Evolutionary conservation across 2,888 invertebrate species (phyloP), one percentile per base, ranked within the genome.

Genomic region (Drosophila tanythrix): DNA sequence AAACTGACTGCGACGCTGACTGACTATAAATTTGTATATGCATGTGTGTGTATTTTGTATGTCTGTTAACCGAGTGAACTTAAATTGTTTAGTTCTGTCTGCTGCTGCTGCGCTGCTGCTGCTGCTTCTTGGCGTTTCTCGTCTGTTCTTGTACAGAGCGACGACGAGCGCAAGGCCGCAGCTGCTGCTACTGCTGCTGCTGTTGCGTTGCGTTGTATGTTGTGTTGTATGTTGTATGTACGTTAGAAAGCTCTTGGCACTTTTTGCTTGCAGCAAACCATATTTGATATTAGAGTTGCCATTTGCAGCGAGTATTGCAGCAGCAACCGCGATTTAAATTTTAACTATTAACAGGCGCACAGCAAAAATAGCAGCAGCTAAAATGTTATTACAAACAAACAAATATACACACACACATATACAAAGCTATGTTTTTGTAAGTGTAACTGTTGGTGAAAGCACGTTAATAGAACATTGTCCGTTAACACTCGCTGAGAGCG

Each of bases 11-110:
- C 64, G 69, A 64, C 73, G 79, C 70, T 59, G 65, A 61, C 60
- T 64, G 76, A 75, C 57, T 71, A 70, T 72, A 38, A 36, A 27
- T 55, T 18, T 55, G 68, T 57, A 43, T 58, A 60, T 63, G n/a
- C 53, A 33, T 51, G 25, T 65, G 25, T 58, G 33, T 56, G 38
- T 40, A 33, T 51, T 55, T 35, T 70, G 61, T 51, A 38, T 76
- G 67, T 82, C 74, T 75, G 76, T 74, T 88, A 88, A 85, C 88
- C 88, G 86, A 85, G 77, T 85, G 81, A 85, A 85, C 87, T 88
- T 85, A 84, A 84, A 88, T 86, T 83, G 76, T 85, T 82, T 73
- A 70, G 70, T 74, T 73, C 70, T 71, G 72, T 66, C 67, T 68
- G 74, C 67, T 70, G 74, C 67, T 74, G 57, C 51, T 56, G 38